A percentile compares a stretch with the other conserved stretches of the same genome.
Evolutionary conservation across 2,888 invertebrate genomes (phyloP).

Genomic region (Nymphalis urticae): DNA sequence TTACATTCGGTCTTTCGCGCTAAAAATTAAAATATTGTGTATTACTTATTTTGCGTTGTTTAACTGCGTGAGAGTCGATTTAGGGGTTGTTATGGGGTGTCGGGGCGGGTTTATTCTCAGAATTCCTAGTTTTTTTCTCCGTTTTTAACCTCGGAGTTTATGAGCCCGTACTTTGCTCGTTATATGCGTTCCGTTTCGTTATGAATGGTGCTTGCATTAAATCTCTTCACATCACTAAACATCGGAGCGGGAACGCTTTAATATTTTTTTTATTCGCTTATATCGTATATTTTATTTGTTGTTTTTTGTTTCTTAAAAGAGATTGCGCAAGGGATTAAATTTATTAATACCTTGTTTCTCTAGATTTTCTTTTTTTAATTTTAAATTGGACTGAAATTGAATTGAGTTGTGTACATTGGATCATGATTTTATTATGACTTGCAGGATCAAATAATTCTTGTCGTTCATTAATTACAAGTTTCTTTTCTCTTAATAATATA

Average conservation of each 20-base stretch:
- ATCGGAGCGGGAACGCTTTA: constrained; percentile 32
- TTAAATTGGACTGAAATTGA: background rate
- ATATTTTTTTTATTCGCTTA: constrained; percentile 35
- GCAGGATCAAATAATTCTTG: no score
- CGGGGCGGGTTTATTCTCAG: constrained; percentile 52
- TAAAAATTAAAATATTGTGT: constrained; percentile 81
- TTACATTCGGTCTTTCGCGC: constrained; percentile 74
- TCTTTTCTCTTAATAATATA: no score
- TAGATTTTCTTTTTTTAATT: background rate
- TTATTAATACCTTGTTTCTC: background rate
- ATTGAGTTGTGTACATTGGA: no score
- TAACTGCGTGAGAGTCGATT: constrained; percentile 76
- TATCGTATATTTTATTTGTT: constrained; percentile 25
- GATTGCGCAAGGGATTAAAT: background rate
- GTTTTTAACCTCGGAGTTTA: constrained; percentile 47
- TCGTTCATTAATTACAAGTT: no score
- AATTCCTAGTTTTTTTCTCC: constrained; percentile 39
- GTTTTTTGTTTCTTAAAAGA: constrained; percentile 19
- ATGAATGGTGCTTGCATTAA: constrained; percentile 53
- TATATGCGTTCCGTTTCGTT: constrained; percentile 49
- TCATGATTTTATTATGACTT: no score
- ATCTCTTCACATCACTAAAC: constrained; percentile 60
- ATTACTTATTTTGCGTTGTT: constrained; percentile 70
- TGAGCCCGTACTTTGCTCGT: constrained; percentile 48
- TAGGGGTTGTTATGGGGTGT: constrained; percentile 51